A percentile compares a stretch with the other conserved stretches of the same genome.
phyloP scores from a whole-genome alignment of 2,113 vertebrate species.

The Peromyscus leucopus region DNA sequence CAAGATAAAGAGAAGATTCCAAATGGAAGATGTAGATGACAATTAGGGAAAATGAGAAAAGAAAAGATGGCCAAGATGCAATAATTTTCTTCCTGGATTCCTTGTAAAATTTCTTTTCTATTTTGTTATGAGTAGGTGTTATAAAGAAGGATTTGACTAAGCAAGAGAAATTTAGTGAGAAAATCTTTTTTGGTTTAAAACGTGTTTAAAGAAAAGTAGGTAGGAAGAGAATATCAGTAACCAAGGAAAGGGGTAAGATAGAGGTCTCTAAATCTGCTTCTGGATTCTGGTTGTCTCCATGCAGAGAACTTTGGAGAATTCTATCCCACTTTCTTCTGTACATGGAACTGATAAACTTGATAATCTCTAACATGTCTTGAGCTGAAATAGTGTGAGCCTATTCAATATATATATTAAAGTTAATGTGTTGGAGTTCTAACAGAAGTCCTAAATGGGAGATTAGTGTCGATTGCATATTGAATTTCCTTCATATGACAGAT shows the following conservation, averaged over 20 bases:
- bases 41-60: not conserved
- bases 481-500: slow-evolving; percentile 58
- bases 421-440: slow-evolving; percentile 23
- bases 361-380: not conserved
- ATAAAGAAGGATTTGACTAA: slow-evolving; percentile 14
- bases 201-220: not conserved
- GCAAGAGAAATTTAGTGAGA: slow-evolving; percentile 22
- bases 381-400: not conserved
- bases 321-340: not conserved
- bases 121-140: not conserved
- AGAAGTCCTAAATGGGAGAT: slow-evolving; percentile 55
- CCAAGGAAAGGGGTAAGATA: not conserved
- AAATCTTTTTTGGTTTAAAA: not conserved
- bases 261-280: not conserved
- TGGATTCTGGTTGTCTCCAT: not conserved
- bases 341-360: not conserved
- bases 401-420: not conserved
- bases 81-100: not conserved
- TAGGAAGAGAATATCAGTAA: not conserved
- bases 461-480: slow-evolving; percentile 35
- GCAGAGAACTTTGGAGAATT: not conserved
- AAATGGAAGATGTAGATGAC: not conserved
- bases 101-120: not conserved
- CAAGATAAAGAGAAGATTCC: slow-evolving; percentile 17
- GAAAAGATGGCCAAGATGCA: not conserved